These are phyloP conservation scores for Ostrea denselamellosa DNA, from an alignment of 1,140 invertebrate genomes.

Conservation along the genomic window DNA sequence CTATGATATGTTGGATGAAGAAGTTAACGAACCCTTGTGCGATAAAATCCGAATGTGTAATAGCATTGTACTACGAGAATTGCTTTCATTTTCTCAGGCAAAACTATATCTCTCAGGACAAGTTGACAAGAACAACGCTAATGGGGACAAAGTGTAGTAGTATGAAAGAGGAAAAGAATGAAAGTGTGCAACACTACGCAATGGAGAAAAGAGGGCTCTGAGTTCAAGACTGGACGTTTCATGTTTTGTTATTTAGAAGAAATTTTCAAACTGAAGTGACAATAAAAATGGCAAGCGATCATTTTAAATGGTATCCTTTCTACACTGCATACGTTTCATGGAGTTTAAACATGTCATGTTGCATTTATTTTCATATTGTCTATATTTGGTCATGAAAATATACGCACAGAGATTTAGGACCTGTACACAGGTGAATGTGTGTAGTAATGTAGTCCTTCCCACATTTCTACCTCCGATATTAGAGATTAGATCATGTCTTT, in stretches of 20 bases:
- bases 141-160: neutral
- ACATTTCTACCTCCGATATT: slow-evolving; percentile 27
- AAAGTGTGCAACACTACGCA: neutral
- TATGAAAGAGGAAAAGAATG: slow-evolving; percentile 1
- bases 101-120: slow-evolving; percentile 15
- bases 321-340: neutral
- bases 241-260: neutral
- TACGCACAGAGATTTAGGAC: neutral
- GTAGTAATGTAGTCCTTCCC: slow-evolving; percentile 12
- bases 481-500: slow-evolving; percentile 30
- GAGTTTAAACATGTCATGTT: neutral
- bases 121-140: neutral
- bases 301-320: neutral
- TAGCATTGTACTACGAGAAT: slow-evolving; percentile 1
- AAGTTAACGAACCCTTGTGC: neutral
- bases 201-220: neutral
- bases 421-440: neutral
- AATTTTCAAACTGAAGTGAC: neutral
- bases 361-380: slow-evolving; percentile 17
- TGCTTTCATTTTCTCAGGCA: slow-evolving; percentile 23
- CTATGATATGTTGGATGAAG: too few species aligned
- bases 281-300: neutral
- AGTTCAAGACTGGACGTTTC: neutral
- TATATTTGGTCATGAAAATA: neutral
- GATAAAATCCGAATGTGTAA: neutral